Evolutionary conservation across 2,888 invertebrate genomes (phyloP).

Genomic region (Agrenia bidenticulata): DNA sequence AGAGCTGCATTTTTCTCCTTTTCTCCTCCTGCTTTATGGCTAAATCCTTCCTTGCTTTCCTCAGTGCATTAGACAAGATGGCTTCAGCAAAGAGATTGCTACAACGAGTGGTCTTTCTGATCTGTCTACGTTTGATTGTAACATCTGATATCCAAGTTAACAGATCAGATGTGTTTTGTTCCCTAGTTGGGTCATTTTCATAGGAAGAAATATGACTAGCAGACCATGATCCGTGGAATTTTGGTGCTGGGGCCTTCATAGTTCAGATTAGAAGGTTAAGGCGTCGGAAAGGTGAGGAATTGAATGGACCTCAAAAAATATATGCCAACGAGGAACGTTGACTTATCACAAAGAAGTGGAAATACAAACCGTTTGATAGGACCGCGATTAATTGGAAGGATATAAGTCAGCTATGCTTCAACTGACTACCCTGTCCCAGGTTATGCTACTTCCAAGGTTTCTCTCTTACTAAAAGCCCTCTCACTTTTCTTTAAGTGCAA

Average conservation of each 20-base stretch:
- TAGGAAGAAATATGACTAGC: neutral
- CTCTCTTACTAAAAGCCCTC: too few relatives aligned
- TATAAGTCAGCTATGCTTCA: too few relatives aligned
- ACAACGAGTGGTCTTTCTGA: conserved; percentile 44
- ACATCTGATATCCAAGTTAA: conserved; percentile 49
- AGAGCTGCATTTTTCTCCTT: conserved; percentile 43
- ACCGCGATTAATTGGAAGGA: too few relatives aligned
- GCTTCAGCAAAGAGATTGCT: conserved; percentile 50
- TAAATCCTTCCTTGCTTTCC: conserved; percentile 45
- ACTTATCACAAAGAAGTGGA: too few relatives aligned
- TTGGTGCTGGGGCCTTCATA: neutral
- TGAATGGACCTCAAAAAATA: too few relatives aligned
- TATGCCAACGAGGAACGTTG: too few relatives aligned
- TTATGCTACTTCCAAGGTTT: too few relatives aligned
- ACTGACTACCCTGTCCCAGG: too few relatives aligned
- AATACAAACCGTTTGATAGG: too few relatives aligned
- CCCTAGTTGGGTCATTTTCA: conserved; percentile 19
- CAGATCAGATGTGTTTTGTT: conserved; percentile 35
- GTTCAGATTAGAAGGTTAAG: neutral
- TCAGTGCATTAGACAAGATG: conserved; percentile 43
- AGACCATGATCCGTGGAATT: neutral
- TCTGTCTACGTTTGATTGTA: conserved; percentile 49
- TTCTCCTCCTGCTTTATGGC: conserved; percentile 48
- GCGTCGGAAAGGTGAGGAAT: too few relatives aligned
- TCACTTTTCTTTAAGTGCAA: too few relatives aligned